phyloP scores from a whole-genome alignment of 2,888 invertebrate species.

The Ormyrus pomaceus region DNA sequence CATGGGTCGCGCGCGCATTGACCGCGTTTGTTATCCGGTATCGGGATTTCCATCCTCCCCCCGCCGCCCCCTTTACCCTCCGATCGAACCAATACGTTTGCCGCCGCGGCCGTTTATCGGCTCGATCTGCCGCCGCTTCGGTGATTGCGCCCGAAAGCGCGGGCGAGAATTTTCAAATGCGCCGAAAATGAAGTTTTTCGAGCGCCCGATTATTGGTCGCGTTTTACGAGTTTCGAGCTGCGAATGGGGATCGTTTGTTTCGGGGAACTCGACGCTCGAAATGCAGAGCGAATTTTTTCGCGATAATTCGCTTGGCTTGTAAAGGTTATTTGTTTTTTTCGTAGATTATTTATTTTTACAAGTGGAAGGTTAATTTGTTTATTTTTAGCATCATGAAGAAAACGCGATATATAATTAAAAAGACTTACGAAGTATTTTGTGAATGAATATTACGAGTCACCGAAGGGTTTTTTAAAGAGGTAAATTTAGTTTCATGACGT shows the following conservation, averaged over 20 bases:
- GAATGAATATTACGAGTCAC: no score
- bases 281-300: no score
- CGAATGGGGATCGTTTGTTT: no score
- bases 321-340: no score
- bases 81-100: slow-evolving; percentile 40
- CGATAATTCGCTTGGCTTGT: background rate
- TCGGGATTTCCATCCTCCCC: slow-evolving; percentile 29
- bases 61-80: background rate
- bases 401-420: no score
- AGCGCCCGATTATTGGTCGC: slow-evolving; percentile 9
- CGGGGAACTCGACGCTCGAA: no score
- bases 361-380: no score
- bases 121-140: slow-evolving; percentile 13
- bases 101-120: slow-evolving; percentile 25
- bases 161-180: slow-evolving; percentile 45
- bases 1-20: slow-evolving; percentile 59
- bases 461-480: no score
- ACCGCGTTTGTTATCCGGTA: slow-evolving; percentile 62
- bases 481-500: no score
- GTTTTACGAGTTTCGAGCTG: slow-evolving; percentile 31
- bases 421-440: no score
- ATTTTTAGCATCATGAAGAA: no score
- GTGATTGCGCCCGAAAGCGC: background rate
- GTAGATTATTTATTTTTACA: no score
- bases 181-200: slow-evolving; percentile 55